phyloP scores from a whole-genome alignment of 2,888 invertebrate genomes.

The Crepidodera aurea region DNA sequence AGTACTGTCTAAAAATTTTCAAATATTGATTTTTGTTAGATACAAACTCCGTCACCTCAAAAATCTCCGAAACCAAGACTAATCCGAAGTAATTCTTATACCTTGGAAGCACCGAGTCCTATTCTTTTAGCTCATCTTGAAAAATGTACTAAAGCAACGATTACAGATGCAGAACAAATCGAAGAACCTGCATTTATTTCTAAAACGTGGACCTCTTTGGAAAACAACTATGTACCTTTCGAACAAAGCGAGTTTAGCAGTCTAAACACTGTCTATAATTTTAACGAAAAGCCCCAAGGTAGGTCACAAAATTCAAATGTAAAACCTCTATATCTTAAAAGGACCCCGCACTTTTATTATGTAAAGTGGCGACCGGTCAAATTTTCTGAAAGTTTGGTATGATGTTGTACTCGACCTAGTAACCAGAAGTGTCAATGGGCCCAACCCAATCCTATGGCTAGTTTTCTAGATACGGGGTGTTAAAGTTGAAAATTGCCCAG shows the following conservation, averaged over 20 bases:
- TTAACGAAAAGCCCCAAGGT: constrained; percentile 13
- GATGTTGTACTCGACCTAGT: too few species aligned
- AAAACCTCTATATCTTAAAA: too few species aligned
- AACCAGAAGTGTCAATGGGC: too few species aligned
- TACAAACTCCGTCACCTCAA: background rate
- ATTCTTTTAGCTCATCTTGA: constrained; percentile 73
- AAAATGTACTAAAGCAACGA: constrained; percentile 48
- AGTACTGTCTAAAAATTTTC: background rate
- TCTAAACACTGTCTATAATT: constrained; percentile 40
- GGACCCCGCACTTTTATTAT: too few species aligned
- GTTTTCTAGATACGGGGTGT: too few species aligned
- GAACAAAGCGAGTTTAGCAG: constrained; percentile 43
- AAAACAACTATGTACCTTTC: constrained; percentile 40
- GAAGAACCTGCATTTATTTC: constrained; percentile 12
- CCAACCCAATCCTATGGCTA: too few species aligned
- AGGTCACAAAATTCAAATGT: too few species aligned
- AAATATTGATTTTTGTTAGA: background rate
- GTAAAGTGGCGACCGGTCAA: too few species aligned
- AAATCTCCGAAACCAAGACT: constrained; percentile 61
- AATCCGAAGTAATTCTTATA: constrained; percentile 80
- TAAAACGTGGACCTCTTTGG: constrained; percentile 39
- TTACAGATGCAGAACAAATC: constrained; percentile 8
- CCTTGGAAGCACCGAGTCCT: constrained; percentile 79
- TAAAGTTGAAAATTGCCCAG: too few species aligned
- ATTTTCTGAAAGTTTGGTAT: too few species aligned